Conservation (phyloP, 2,888 invertebrate genomes). For the Hoplodrina ambigua region DNA sequence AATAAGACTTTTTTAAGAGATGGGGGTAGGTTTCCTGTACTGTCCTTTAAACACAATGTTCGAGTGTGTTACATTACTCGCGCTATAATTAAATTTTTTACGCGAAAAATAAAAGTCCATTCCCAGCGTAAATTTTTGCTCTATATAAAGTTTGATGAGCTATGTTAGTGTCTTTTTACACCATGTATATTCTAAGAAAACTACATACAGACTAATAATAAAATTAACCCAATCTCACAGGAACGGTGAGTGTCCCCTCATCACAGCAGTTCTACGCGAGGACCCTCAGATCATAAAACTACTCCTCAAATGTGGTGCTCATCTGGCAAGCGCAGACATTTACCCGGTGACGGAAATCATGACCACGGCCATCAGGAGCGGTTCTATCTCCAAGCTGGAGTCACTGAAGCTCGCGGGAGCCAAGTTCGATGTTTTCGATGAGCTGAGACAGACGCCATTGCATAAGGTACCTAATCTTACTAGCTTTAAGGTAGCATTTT, state of each 20-base stretch:
- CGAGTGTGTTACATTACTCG: too few species aligned
- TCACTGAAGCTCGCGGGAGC: conserved; percentile 93
- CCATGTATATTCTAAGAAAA: too few species aligned
- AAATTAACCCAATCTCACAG: conserved; percentile 34
- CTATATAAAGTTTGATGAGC: too few species aligned
- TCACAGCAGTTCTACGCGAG: conserved; percentile 93
- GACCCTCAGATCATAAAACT: conserved; percentile 92
- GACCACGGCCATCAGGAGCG: conserved; percentile 92
- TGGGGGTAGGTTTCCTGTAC: too few species aligned
- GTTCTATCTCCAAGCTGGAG: conserved; percentile 89
- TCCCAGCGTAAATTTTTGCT: too few species aligned
- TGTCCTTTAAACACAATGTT: too few species aligned
- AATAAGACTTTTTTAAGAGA: too few species aligned
- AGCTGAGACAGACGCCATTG: conserved; percentile 92
- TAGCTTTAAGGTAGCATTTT: background rate
- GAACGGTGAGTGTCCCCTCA: conserved; percentile 92
- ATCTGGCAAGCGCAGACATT: conserved; percentile 91
- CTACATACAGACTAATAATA: background rate
- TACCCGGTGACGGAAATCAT: conserved; percentile 92
- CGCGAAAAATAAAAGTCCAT: too few species aligned
- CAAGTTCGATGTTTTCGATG: conserved; percentile 91
- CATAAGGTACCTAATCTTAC: conserved; percentile 87
- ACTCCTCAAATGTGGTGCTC: conserved; percentile 94
- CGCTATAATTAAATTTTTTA: too few species aligned
- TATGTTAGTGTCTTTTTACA: too few species aligned